Percentiles rank a stretch among this genome's conserved stretches.
Evolutionary conservation across 1,140 invertebrate species (phyloP).

Genomic region (Dermatophagoides farinae): DNA sequence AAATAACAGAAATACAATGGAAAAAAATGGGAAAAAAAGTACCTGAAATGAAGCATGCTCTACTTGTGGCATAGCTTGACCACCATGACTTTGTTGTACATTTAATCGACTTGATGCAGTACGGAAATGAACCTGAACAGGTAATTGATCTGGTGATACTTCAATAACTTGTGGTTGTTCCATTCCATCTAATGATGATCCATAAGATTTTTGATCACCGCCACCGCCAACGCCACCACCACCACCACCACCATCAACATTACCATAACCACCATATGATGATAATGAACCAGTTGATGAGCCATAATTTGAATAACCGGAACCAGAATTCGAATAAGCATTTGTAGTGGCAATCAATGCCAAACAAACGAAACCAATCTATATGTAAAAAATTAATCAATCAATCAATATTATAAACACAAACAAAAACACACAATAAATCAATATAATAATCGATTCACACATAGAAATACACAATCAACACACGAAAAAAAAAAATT

Average conservation of each 20-base stretch:
- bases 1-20: no score
- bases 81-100: slow-evolving; percentile 10
- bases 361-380: not conserved
- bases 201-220: not conserved
- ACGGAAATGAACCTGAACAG: slow-evolving; percentile 12
- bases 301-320: not conserved
- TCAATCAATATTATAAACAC: no score
- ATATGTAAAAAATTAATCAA: no score
- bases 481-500: no score
- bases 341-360: not conserved
- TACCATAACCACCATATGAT: not conserved
- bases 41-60: slow-evolving; percentile 10
- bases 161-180: slow-evolving; percentile 3
- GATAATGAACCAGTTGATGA: not conserved
- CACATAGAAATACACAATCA: no score
- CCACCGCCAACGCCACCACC: not conserved
- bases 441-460: no score
- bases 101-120: slow-evolving; percentile 11
- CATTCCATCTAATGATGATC: not conserved
- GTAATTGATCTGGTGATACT: slow-evolving; percentile 8
- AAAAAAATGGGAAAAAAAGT: not conserved
- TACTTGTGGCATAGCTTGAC: not conserved
- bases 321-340: not conserved
- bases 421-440: no score
- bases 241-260: no score